Conservation (phyloP, 2,113 vertebrate species). For the Cyprinodon tularosa region DNA sequence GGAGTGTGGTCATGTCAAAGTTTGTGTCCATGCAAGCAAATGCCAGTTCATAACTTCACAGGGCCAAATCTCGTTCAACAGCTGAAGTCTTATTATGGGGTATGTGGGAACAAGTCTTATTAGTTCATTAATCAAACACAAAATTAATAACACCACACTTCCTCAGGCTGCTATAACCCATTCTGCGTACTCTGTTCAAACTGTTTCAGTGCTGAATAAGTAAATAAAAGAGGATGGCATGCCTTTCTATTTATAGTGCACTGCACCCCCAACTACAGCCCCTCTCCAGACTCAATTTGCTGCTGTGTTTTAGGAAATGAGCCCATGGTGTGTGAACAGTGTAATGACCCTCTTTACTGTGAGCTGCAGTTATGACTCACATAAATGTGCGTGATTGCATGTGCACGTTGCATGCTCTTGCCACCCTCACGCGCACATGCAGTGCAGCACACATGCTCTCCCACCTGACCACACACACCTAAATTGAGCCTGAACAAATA, state of each 20-base stretch:
- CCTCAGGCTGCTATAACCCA: constrained; percentile 24
- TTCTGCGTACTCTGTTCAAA: constrained; percentile 28
- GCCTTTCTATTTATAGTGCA: constrained; percentile 70
- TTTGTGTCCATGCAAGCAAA: background rate
- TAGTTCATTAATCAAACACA: constrained; percentile 55
- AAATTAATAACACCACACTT: constrained; percentile 43
- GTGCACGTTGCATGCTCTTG: constrained; percentile 48
- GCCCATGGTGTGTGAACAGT: constrained; percentile 72
- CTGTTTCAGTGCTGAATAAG: constrained; percentile 48
- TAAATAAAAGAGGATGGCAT: constrained; percentile 59
- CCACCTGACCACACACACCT: constrained; percentile 18
- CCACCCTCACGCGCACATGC: constrained; percentile 41
- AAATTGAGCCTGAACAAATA: constrained; percentile 39
- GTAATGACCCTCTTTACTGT: constrained; percentile 75
- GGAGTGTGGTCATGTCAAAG: constrained; percentile 2
- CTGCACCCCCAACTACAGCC: background rate
- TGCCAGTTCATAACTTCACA: constrained; percentile 21
- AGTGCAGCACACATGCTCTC: constrained; percentile 28
- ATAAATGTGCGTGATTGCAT: constrained; percentile 3
- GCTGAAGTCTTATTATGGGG: constrained; percentile 4
- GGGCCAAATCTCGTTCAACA: constrained; percentile 18
- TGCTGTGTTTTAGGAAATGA: constrained; percentile 78
- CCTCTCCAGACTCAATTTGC: constrained; percentile 69
- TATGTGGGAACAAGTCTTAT: constrained; percentile 11
- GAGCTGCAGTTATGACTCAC: constrained; percentile 74